phyloP scores from a whole-genome alignment of 1,140 invertebrate species.

The Octopus bimaculoides region DNA sequence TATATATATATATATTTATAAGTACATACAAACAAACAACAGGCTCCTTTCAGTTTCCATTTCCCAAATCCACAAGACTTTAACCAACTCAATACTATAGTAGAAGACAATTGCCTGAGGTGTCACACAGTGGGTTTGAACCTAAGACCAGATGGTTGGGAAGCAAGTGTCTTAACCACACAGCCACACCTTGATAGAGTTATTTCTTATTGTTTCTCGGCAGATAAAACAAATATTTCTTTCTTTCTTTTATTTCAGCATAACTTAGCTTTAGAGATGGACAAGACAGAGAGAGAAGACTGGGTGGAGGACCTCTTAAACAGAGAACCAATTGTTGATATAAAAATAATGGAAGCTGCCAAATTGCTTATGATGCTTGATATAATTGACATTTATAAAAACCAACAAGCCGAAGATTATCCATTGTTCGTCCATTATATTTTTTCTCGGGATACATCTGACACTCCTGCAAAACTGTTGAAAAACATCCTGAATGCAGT shows the following conservation, averaged over 20 bases:
- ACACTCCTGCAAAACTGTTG: constrained; percentile 54
- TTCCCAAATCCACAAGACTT: no score
- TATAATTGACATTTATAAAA: constrained; percentile 52
- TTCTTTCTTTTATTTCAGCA: constrained; percentile 31
- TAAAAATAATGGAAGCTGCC: constrained; percentile 60
- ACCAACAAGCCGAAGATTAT: constrained; percentile 48
- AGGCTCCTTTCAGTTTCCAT: no score
- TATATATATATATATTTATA: no score
- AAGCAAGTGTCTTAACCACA: no score
- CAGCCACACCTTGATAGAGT: no score
- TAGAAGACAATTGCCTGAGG: no score
- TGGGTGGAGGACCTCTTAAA: constrained; percentile 55
- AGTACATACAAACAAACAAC: no score
- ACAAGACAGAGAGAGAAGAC: constrained; percentile 31
- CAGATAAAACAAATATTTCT: no score
- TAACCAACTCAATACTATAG: no score
- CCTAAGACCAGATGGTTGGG: no score
- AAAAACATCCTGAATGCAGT: constrained; percentile 59
- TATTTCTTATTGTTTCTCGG: no score
- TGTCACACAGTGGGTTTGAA: no score
- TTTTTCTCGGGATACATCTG: constrained; percentile 59
- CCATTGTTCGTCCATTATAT: constrained; percentile 60
- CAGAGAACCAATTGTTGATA: constrained; percentile 52
- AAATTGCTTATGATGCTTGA: constrained; percentile 60
- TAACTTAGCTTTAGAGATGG: constrained; percentile 43